phyloP scores from a whole-genome alignment of 1,140 invertebrate species.

The Leptopilina boulardi region DNA sequence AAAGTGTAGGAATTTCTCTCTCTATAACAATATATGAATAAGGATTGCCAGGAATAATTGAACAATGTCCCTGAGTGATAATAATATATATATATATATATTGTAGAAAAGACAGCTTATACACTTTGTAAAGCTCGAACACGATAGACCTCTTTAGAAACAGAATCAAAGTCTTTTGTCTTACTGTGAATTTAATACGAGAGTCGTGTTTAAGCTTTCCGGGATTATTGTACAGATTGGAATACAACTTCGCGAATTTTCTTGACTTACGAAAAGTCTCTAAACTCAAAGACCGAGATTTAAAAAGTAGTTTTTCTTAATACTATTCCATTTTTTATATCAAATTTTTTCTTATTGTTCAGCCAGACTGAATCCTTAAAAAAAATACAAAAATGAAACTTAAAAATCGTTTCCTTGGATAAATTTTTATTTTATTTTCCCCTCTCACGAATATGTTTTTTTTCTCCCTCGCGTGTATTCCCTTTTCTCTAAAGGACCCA shows the following conservation, averaged over 20 bases:
- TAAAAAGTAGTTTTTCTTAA: too few relatives aligned
- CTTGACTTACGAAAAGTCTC: too few relatives aligned
- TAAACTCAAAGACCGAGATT: too few relatives aligned
- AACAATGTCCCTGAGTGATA: conserved; percentile 23
- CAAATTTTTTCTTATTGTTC: too few relatives aligned
- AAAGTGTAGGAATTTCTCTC: neutral
- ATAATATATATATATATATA: too few relatives aligned
- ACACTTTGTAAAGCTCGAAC: neutral
- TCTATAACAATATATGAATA: neutral
- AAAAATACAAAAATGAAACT: too few relatives aligned
- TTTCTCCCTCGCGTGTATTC: neutral
- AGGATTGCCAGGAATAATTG: conserved; percentile 5
- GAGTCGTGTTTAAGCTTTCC: neutral
- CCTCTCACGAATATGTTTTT: neutral
- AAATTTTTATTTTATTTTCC: neutral
- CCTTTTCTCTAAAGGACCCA: neutral
- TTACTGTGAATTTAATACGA: neutral
- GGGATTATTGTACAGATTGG: neutral
- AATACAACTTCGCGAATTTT: neutral
- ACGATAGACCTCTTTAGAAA: neutral
- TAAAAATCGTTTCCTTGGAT: too few relatives aligned
- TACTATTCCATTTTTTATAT: too few relatives aligned
- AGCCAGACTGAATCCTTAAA: too few relatives aligned
- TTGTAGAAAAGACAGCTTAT: neutral
- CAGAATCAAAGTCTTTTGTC: neutral